phyloP scores from a whole-genome alignment of 2,888 invertebrate species.

The Dinocampus coccinellae region DNA sequence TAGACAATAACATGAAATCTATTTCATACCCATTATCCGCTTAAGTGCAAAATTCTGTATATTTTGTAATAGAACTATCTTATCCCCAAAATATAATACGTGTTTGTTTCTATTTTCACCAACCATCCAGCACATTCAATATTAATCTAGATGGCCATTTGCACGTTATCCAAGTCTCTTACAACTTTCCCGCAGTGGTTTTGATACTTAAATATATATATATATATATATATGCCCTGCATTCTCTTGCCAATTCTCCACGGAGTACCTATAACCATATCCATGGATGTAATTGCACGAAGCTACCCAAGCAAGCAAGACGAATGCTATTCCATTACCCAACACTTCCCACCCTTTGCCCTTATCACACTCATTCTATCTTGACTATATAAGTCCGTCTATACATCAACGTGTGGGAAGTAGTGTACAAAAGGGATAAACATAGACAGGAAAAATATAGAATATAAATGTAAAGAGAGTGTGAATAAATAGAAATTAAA shows the following conservation, averaged over 20 bases:
- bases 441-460: too few relatives aligned
- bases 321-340: slow-evolving; percentile 29
- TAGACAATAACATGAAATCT: background rate
- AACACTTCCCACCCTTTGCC: slow-evolving; percentile 10
- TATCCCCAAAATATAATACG: background rate
- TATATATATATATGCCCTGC: background rate
- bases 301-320: slow-evolving; percentile 19
- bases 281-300: slow-evolving; percentile 15
- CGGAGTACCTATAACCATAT: slow-evolving; percentile 20
- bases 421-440: background rate
- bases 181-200: background rate
- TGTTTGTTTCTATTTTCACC: background rate
- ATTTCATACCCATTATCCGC: background rate
- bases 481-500: background rate
- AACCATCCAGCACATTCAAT: background rate
- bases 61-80: background rate
- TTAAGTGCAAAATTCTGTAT: slow-evolving; percentile 13
- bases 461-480: too few relatives aligned
- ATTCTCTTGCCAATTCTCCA: slow-evolving; percentile 15
- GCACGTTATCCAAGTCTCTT: background rate
- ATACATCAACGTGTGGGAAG: slow-evolving; percentile 13
- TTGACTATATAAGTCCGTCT: background rate
- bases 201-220: background rate
- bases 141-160: slow-evolving; percentile 3
- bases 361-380: slow-evolving; percentile 1